Percentiles rank a stretch among this genome's conserved stretches.
phyloP scores from a whole-genome alignment of 2,113 vertebrate species.

The Solea senegalensis region DNA sequence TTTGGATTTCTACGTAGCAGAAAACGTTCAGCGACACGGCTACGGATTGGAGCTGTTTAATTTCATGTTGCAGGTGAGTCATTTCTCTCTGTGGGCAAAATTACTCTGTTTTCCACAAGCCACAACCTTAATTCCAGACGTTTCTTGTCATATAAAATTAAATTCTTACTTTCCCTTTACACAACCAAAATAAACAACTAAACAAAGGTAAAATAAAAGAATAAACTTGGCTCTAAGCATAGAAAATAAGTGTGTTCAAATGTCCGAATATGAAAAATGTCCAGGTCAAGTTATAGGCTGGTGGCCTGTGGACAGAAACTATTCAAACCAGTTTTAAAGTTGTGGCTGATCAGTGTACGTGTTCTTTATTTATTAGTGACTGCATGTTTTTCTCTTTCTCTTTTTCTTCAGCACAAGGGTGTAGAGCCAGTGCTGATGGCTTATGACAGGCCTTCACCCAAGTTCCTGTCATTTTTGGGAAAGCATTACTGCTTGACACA shows the following conservation, averaged over 20 bases:
- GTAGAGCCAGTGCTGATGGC: conserved; percentile 87
- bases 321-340: too few species aligned
- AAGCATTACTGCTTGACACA: conserved; percentile 86
- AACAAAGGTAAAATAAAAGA: too few species aligned
- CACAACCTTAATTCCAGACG: too few species aligned
- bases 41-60: conserved; percentile 88
- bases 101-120: neutral
- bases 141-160: too few species aligned
- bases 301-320: too few species aligned
- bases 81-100: neutral
- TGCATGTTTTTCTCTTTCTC: conserved; percentile 3
- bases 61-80: conserved; percentile 87
- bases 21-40: conserved; percentile 88
- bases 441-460: conserved; percentile 89
- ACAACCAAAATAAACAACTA: too few species aligned
- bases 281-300: too few species aligned
- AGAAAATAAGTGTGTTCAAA: too few species aligned
- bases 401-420: conserved; percentile 81
- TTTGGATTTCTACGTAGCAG: conserved; percentile 89
- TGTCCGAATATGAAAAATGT: too few species aligned
- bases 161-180: too few species aligned
- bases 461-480: conserved; percentile 88
- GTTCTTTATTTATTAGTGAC: neutral
- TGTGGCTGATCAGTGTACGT: neutral
- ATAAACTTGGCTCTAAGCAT: too few species aligned